Base-by-base conservation (phyloP, 2,888 invertebrate species). In the Achlya flavicornis region DNA sequence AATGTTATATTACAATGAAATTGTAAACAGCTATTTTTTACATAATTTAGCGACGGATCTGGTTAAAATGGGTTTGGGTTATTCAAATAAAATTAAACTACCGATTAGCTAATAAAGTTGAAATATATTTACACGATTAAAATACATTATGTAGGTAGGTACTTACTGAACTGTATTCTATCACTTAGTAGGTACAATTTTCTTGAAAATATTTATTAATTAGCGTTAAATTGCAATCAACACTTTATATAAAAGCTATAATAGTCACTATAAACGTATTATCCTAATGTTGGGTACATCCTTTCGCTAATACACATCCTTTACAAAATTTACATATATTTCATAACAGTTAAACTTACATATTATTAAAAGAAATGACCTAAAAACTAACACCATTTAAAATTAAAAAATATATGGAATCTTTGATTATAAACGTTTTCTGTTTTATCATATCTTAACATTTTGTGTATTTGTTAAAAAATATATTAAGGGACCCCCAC, bases 271-370 rank as follows among this genome's bases (percentile, higher is more conserved):
- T 26, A 41, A 60, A 60, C 41, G 43, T 60, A 60, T 41, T 53
- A 53, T 53, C n/a, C n/a, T 53, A n/a, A n/a, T 53, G 53, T 58
- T 16, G 46, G 48, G 53, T 6, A 48, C 48, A 61, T 16, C 33
- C 57, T 33, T 33, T 46, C 33, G 57, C 32, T n/a, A 26, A 74
- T 71, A 75, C 75, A 75, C 76, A 78, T 83, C 79, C 83, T 90
- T 87, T 91, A 92, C 92, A 92, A 92, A 91, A 92, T 91, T 83
- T 91, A 91, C 90, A 91, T 83, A 82, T 71, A 86, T 75, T 71
- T 77, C 72, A 78, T 77, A 80, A 81, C 75, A 53, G 72, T 79
- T 74, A 76, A 74, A 66, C 77, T 76, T 81, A 80, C 69, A 69
- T 72, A 67, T 74, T 68, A 77, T 75, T 73, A 77, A 78, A 74